A percentile compares a stretch with the other conserved stretches of the same genome.
Conservation (phyloP, 2,113 vertebrate genomes). For the Actenoides lindsayi region DNA sequence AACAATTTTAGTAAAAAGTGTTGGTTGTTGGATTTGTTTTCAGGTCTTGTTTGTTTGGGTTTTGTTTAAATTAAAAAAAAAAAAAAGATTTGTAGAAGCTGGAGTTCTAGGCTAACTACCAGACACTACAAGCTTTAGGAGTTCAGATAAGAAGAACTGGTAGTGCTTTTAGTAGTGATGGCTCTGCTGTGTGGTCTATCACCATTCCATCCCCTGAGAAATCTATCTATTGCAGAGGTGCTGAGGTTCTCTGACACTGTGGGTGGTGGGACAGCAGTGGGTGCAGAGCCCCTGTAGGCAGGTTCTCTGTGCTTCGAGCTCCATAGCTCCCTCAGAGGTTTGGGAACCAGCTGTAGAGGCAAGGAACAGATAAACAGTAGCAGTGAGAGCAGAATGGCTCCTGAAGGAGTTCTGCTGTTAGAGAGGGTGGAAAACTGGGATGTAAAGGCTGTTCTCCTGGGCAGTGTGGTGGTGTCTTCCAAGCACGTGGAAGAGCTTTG, state of each 20-base stretch:
- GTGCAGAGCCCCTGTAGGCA: neutral
- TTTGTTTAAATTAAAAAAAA: neutral
- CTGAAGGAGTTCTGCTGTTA: neutral
- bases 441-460: neutral
- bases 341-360: neutral
- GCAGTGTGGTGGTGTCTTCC: neutral
- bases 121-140: neutral
- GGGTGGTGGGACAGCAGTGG: neutral
- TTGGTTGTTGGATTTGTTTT: neutral
- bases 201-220: neutral
- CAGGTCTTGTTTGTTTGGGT: neutral
- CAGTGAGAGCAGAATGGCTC: neutral
- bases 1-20: neutral
- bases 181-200: neutral
- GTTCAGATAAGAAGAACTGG: neutral
- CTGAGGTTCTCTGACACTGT: neutral
- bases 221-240: neutral
- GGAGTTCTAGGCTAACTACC: neutral
- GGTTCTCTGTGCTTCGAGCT: neutral
- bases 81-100: neutral
- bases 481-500: neutral
- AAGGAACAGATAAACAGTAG: neutral
- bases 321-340: neutral
- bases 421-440: neutral
- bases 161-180: accelerated